Evolutionary conservation across 2,797 vertebrate genomes (phyloP).

Genomic region (Cygnus olor): DNA sequence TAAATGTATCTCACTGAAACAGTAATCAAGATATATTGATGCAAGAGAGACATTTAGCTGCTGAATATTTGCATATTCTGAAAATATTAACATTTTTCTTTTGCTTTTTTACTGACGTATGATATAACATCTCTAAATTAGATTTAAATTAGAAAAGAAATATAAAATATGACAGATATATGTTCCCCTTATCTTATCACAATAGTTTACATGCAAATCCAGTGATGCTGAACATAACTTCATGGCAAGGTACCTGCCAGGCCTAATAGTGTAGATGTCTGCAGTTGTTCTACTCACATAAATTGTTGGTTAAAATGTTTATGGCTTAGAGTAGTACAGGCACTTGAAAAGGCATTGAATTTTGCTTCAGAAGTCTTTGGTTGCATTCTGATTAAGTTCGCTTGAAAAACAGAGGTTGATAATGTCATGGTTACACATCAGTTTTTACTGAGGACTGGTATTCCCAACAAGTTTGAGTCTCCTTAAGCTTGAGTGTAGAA

Average conservation of each 20-base stretch:
- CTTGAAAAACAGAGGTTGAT: background rate
- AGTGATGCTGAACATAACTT: background rate
- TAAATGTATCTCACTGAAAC: background rate
- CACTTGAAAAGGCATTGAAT: background rate
- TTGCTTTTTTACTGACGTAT: background rate
- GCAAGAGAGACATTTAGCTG: background rate
- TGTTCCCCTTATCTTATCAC: background rate
- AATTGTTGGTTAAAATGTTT: background rate
- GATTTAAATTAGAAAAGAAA: background rate
- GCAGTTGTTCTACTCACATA: background rate
- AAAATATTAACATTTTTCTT: rapidly evolving
- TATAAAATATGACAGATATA: background rate
- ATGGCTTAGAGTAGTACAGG: background rate
- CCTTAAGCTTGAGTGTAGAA: background rate
- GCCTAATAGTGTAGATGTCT: background rate
- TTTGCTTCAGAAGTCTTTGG: background rate
- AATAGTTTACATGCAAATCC: background rate
- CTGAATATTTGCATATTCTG: background rate
- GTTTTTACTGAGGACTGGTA: background rate
- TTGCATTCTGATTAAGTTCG: background rate
- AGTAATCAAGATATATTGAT: background rate
- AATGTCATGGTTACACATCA: background rate
- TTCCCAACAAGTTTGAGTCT: background rate
- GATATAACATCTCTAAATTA: background rate
- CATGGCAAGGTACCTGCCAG: rapidly evolving